Base-by-base conservation (phyloP, 2,113 vertebrate genomes). In the Microcebus jonahi region DNA sequence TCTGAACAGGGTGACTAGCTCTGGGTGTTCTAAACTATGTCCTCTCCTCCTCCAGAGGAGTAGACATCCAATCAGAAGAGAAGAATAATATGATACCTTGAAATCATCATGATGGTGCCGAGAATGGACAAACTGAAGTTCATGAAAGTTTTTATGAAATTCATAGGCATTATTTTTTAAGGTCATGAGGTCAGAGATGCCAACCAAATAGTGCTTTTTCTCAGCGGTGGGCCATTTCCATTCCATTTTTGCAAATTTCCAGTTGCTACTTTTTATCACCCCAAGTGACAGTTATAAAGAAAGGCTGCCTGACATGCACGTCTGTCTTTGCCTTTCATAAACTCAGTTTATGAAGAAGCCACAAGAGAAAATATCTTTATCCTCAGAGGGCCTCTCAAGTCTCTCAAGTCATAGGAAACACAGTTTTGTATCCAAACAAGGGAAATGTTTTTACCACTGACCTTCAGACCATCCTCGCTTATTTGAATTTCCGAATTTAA, bases 401-500 rank as follows among this genome's bases (percentile, higher is more conserved):
- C 82, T 75, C 18, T 59, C n/a, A 20, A 42, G 48, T 73, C 65
- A 50, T 36, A 93, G 77, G 36, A 45, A 57, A 55, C 18, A 63
- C 29, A 88, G 15, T 48, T 75, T 48, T 48, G 36, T 21, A 17
- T 21, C n/a, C 36, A 79, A 27, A 61, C 23, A 91, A 50, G 42
- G 14, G 7, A 71, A 63, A 21, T 63, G 34, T n/a, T 63, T 88
- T 88, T 50, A 18, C 29, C 11, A 31, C 20, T 27, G n/a, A 45
- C 11, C 11, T 84, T 73, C 86, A 45, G 34, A 59, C 21, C 17
- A 23, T 2, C 55, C 36, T 80, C 25, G 27, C 42, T 61, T 31
- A 50, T 23, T 48, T 65, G 67, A 73, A 75, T 86, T 91, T 61
- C 65, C 31, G 8, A 95, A 89, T 63, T 85, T 50, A 91, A 80